These are phyloP conservation scores for Aphaenogaster rudis DNA, from an alignment of 1,140 invertebrate genomes.

Conservation along the genomic window DNA sequence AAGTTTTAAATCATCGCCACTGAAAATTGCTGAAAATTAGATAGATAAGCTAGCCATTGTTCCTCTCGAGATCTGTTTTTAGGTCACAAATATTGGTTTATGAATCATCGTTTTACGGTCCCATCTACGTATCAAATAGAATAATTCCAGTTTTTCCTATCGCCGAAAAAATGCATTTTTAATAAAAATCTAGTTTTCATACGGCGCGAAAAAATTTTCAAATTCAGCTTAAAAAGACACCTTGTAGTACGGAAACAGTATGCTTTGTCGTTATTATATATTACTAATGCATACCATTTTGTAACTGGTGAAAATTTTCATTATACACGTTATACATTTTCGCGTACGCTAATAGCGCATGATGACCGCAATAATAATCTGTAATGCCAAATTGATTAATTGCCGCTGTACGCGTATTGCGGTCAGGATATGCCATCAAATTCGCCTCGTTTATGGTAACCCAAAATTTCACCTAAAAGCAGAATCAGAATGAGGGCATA, in stretches of 20 bases:
- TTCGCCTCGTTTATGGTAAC: constrained; percentile 87
- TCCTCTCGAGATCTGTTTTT: constrained; percentile 83
- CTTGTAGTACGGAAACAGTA: not conserved
- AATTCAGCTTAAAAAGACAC: not conserved
- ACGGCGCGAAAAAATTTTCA: not conserved
- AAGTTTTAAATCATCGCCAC: constrained; percentile 87
- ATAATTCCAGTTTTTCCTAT: constrained; percentile 89
- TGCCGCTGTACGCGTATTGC: constrained; percentile 75
- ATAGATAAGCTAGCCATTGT: constrained; percentile 86
- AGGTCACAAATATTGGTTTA: constrained; percentile 87
- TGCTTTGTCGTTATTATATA: not conserved
- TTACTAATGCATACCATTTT: constrained; percentile 11
- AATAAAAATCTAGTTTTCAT: not conserved
- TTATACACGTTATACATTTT: constrained; percentile 84
- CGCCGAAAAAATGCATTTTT: not conserved
- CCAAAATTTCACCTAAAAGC: constrained; percentile 86
- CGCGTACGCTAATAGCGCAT: constrained; percentile 84
- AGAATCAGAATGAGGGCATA: constrained; percentile 21
- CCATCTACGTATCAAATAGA: constrained; percentile 89
- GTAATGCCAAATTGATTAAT: constrained; percentile 76
- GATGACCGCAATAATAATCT: constrained; percentile 83
- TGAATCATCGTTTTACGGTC: constrained; percentile 85
- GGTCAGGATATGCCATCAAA: constrained; percentile 78
- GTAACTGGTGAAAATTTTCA: constrained; percentile 75
- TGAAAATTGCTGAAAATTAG: constrained; percentile 73